These are phyloP conservation scores for Eurosta solidaginis DNA, from an alignment of 1,140 invertebrate species.

Conservation along the genomic window DNA sequence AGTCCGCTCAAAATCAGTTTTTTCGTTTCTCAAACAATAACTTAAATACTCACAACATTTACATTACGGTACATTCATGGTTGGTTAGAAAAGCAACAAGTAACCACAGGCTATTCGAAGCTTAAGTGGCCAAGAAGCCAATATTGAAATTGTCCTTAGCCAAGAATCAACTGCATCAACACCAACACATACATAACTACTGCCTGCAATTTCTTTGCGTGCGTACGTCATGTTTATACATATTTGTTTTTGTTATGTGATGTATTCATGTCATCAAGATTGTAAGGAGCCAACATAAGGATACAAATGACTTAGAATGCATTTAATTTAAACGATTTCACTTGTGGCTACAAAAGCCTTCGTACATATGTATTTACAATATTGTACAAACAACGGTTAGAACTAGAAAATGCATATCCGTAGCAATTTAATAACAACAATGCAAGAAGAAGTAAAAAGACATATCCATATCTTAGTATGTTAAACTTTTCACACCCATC, in stretches of 20 bases:
- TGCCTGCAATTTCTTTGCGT: not conserved
- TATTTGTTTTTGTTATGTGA: not conserved
- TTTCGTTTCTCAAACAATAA: too few relatives aligned
- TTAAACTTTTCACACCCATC: too few relatives aligned
- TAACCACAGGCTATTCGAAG: not conserved
- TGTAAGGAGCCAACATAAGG: constrained; percentile 14
- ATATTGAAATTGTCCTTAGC: constrained; percentile 23
- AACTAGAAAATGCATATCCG: too few relatives aligned
- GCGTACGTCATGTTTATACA: not conserved
- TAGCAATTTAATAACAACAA: not conserved
- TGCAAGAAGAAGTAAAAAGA: not conserved
- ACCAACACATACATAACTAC: not conserved
- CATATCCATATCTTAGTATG: too few relatives aligned
- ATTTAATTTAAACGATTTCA: constrained; percentile 28
- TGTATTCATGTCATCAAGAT: not conserved
- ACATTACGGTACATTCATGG: not conserved
- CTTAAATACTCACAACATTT: not conserved
- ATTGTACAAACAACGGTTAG: not conserved
- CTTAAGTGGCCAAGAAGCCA: constrained; percentile 21
- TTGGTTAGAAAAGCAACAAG: not conserved
- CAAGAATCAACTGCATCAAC: not conserved
- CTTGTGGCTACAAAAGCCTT: constrained; percentile 1
- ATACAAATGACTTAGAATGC: constrained; percentile 20
- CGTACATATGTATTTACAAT: not conserved
- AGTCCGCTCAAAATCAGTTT: too few relatives aligned